phyloP scores from a whole-genome alignment of 2,797 vertebrate species.

The Falco cherrug region DNA sequence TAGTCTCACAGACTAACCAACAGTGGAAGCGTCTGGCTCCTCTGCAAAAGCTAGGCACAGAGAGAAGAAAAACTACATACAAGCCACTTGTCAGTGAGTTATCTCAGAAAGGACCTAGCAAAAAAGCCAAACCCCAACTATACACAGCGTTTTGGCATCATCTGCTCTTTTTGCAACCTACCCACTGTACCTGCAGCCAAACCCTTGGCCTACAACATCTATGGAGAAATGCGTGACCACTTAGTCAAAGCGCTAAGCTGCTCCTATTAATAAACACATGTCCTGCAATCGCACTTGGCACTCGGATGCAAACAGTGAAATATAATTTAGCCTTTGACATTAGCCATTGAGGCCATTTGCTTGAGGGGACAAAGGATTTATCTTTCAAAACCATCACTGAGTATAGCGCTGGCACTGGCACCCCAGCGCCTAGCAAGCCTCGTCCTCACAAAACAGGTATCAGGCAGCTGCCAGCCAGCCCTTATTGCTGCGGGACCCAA shows the following conservation, averaged over 20 bases:
- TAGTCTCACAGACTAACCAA: not conserved
- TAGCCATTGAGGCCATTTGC: not conserved
- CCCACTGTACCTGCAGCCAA: not conserved
- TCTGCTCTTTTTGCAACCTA: not conserved
- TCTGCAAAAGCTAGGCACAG: not conserved
- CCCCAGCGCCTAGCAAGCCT: accelerated
- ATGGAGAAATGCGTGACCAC: not conserved
- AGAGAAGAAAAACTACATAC: accelerated
- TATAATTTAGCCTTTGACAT: too few relatives aligned
- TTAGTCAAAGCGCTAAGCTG: not conserved
- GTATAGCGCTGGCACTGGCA: not conserved
- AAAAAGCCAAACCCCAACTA: not conserved
- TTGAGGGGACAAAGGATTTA: not conserved
- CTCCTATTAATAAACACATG: not conserved
- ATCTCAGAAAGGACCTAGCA: not conserved
- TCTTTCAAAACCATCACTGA: accelerated
- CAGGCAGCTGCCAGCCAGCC: not conserved
- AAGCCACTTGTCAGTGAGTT: too few relatives aligned
- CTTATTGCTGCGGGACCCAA: not conserved
- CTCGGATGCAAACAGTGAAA: not conserved
- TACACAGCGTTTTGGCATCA: not conserved
- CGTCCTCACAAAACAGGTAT: not conserved
- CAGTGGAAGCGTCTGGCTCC: not conserved
- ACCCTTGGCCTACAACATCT: not conserved
- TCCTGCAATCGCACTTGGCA: not conserved